These are phyloP conservation scores for Pagrus major DNA, from an alignment of 2,113 vertebrate genomes.

Conservation along the genomic window DNA sequence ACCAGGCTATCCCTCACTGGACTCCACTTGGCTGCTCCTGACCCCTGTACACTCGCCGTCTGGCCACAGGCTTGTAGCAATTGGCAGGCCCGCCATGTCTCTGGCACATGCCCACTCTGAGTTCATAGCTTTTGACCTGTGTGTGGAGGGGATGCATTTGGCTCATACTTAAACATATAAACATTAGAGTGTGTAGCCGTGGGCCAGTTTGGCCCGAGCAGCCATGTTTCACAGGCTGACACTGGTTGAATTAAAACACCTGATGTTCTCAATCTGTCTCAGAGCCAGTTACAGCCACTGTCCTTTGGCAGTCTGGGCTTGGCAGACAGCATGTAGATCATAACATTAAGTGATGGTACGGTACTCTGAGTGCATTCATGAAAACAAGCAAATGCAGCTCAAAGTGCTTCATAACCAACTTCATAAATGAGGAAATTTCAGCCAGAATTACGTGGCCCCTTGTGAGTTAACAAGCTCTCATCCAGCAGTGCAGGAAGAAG, in stretches of 20 bases:
- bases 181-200: conserved; percentile 65
- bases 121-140: conserved; percentile 75
- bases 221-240: conserved; percentile 63
- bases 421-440: background rate
- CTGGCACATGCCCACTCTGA: conserved; percentile 65
- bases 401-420: background rate
- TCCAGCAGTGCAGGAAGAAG: too few species aligned
- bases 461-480: background rate
- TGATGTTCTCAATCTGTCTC: conserved; percentile 72
- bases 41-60: conserved; percentile 63
- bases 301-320: conserved; percentile 35
- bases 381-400: conserved; percentile 18
- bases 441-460: background rate
- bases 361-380: background rate
- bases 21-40: conserved; percentile 76
- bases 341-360: conserved; percentile 9
- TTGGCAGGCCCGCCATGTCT: conserved; percentile 67
- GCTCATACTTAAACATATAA: conserved; percentile 52
- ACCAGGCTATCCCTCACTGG: conserved; percentile 71
- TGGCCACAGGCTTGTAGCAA: conserved; percentile 75
- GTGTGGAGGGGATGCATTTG: conserved; percentile 59
- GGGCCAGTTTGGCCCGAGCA: conserved; percentile 73
- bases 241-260: conserved; percentile 65
- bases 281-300: conserved; percentile 50
- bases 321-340: conserved; percentile 14